phyloP scores from a whole-genome alignment of 2,113 vertebrate genomes.

The Nanorana parkeri region DNA sequence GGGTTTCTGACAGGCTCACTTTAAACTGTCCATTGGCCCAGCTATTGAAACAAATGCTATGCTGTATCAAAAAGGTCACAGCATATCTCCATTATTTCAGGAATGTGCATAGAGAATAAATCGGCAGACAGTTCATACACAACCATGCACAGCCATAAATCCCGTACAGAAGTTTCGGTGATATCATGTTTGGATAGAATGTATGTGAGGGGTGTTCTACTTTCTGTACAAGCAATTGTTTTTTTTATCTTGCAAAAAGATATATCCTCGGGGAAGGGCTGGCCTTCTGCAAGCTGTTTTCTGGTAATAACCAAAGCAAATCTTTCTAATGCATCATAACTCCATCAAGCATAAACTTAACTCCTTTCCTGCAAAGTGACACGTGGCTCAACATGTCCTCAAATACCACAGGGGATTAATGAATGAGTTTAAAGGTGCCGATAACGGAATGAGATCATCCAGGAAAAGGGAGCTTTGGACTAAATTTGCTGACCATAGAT shows the following conservation, averaged over 20 bases:
- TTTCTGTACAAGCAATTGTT: conserved; percentile 37
- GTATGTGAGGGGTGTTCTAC: not conserved
- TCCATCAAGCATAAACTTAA: conserved; percentile 20
- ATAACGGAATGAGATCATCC: no score
- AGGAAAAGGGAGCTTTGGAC: no score
- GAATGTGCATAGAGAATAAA: not conserved
- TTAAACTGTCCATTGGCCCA: no score
- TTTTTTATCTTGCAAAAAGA: conserved; percentile 31
- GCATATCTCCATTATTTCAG: not conserved
- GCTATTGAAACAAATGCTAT: no score
- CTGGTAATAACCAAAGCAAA: conserved; percentile 28
- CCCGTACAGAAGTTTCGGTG: no score
- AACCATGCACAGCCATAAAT: not conserved
- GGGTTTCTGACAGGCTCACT: no score
- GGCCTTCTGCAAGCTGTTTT: conserved; percentile 21
- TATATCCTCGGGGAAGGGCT: conserved; percentile 35
- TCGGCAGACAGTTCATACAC: not conserved
- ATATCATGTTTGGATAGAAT: not conserved
- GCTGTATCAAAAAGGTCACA: no score
- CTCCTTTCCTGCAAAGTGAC: conserved; percentile 23
- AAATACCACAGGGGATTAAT: conserved; percentile 29
- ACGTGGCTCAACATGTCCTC: not conserved
- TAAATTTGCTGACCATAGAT: no score
- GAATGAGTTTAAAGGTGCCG: no score
- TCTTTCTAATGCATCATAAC: conserved; percentile 2